Base-by-base conservation (phyloP, 1,140 invertebrate species). In the Sinonovacula constricta region DNA sequence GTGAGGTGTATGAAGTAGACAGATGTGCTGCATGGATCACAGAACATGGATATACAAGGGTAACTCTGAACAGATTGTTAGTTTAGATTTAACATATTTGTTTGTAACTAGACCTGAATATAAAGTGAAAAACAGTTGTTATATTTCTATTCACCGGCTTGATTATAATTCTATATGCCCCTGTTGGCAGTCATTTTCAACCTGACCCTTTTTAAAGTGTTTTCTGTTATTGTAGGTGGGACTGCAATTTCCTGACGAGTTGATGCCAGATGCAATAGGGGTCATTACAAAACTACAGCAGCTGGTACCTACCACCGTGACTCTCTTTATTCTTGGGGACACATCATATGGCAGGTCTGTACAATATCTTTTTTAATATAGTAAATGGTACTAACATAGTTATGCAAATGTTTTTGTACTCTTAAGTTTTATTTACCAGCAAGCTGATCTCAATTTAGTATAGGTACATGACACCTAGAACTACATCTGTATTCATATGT, bases 261-360 rank as follows among this genome's bases (percentile, higher is more conserved):
- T 96, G 59, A 91, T 98, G 70, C 80, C 88, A 30, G 93, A 95
- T 91, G 94, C 96, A 68, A 92, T 93, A n/a, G 87, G 92, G 70
- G 93, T 98, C 74, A 93, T 93, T 75, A 90, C 93, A 56, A 91
- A 91, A 83, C 91, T 98, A 18, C 93, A 95, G 87, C 90, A 92
- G 7, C 57, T 85, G 84, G 75, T 69, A 31, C 84, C 93, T 51
- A 90, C 92, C 24, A 90, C 74, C 10, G 91, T 75, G 14, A 93
- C 94, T 85, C 88, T 97, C 0, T 98, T 95, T 86, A 95, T 98
- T 84, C 91, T 98, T 28, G 97, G 95, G n/a, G 97, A 99, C 86
- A 97, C 96, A 24, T 95, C 96, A 12, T 98, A 97, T 91, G 96
- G 96, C 84, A 98, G 95, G 95, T 96, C 91, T n/a, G 18, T 39